Percentiles rank a stretch among this genome's conserved stretches.
phyloP scores from a whole-genome alignment of 2,888 invertebrate species.

The Cordilura impudica region DNA sequence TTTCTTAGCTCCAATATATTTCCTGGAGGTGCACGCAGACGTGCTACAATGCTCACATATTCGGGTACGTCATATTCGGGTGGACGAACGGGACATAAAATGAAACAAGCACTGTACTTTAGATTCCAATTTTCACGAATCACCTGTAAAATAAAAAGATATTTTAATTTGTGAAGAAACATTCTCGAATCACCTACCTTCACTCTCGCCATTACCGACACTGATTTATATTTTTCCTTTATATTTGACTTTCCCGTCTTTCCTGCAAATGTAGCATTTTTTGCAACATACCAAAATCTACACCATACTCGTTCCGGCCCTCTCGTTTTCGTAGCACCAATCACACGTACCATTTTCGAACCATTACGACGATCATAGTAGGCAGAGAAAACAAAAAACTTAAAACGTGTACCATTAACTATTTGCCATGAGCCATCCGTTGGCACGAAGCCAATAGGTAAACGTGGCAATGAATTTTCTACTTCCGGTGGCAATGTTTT shows the following conservation, averaged over 20 bases:
- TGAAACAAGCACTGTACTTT: conserved; percentile 93
- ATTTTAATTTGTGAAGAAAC: neutral
- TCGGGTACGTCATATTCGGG: conserved; percentile 81
- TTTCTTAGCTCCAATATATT: conserved; percentile 84
- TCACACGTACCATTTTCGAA: conserved; percentile 84
- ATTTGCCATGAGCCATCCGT: conserved; percentile 88
- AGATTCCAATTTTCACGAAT: conserved; percentile 96
- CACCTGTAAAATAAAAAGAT: conserved; percentile 79
- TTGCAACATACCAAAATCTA: conserved; percentile 84
- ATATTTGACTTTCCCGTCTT: conserved; percentile 39
- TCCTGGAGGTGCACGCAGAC: conserved; percentile 81
- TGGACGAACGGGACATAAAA: conserved; percentile 86
- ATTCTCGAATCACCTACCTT: conserved; percentile 79
- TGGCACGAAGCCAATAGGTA: conserved; percentile 83
- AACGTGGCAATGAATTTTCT: conserved; percentile 80
- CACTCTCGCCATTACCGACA: conserved; percentile 86
- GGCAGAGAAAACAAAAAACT: conserved; percentile 95
- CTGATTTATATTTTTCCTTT: conserved; percentile 78
- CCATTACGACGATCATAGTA: conserved; percentile 88
- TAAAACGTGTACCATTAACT: conserved; percentile 82
- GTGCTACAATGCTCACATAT: conserved; percentile 85
- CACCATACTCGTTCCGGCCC: conserved; percentile 90
- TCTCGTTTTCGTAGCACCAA: conserved; percentile 93
- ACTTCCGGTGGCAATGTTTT: conserved; percentile 76
- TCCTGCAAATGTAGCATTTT: conserved; percentile 40